Evolutionary conservation across 1,140 invertebrate species (phyloP), one percentile per base, ranked within the genome.

Genomic region (Lucilia sericata): DNA sequence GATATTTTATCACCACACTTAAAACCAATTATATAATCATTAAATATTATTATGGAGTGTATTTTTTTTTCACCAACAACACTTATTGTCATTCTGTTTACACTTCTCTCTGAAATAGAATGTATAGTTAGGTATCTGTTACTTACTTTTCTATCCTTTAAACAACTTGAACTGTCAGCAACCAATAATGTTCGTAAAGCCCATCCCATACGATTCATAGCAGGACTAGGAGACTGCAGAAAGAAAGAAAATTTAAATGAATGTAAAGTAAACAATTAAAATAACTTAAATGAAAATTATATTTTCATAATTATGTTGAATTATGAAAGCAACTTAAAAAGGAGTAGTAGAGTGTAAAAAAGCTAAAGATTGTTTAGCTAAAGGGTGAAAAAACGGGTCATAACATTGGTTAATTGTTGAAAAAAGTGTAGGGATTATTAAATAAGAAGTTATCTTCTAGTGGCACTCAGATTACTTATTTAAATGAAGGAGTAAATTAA

Each of bases 141-240:
- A 87, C 87, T 89, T 85, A 91, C 90, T 87, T 92, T 92, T 85
- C 92, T 90, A 91, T 95, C 95, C 82, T 94, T 92, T 36, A 95
- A 93, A 89, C 91, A 92, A 82, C 94, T 93, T 51, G 92, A 92
- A 49, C 88, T 92, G 86, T 94, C 93, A 85, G 93, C 92, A 78
- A 96, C 89, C 78, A 96, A 92, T 74, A 96, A 90, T 4, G 94
- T 95, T 82, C 95, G 91, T 25, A 96, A 88, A 12, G 96, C 94
- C 92, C 94, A 94, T 74, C 95, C 95, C 85, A 95, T 95, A 85
- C 94, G 92, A 13, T 92, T 92, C 89, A 96, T 93, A 86, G 93
- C 92, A 85, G 93, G 92, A 86, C 94, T 95, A 76, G 95, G 94
- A 75, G 91, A 91, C 93, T 94, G 89, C 3, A 87, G 87, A 83